A percentile compares a stretch with the other conserved stretches of the same genome.
phyloP scores from a whole-genome alignment of 2,113 vertebrate genomes.

The Octodon degus region DNA sequence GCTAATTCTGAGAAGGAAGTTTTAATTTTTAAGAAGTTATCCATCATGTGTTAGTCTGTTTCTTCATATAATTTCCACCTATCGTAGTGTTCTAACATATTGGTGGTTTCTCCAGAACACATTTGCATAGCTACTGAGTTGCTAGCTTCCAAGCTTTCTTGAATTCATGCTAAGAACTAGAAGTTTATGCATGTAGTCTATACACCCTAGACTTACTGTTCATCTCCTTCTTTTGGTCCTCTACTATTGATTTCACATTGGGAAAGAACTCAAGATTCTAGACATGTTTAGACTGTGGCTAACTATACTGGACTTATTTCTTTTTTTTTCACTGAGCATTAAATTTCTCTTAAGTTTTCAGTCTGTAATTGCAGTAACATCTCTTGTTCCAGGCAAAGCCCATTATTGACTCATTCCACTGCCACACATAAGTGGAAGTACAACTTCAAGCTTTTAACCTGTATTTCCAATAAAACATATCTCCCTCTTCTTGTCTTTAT shows the following conservation, averaged over 20 bases:
- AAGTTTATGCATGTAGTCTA: not conserved
- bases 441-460: not conserved
- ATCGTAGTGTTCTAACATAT: not conserved
- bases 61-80: not conserved
- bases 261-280: not conserved
- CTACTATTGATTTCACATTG: not conserved
- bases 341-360: conserved; percentile 14
- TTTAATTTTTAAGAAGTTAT: conserved; percentile 53
- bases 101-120: not conserved
- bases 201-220: not conserved
- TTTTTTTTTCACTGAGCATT: not conserved
- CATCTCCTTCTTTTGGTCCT: not conserved
- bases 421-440: not conserved
- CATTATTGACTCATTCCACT: not conserved
- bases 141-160: not conserved
- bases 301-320: not conserved
- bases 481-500: conserved; percentile 2
- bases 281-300: not conserved
- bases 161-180: not conserved
- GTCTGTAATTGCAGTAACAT: not conserved
- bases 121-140: not conserved
- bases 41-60: not conserved
- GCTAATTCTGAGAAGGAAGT: not conserved
- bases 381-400: conserved; percentile 17
- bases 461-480: not conserved